phyloP scores from a whole-genome alignment of 2,113 vertebrate genomes.

The Apteryx mantelli region DNA sequence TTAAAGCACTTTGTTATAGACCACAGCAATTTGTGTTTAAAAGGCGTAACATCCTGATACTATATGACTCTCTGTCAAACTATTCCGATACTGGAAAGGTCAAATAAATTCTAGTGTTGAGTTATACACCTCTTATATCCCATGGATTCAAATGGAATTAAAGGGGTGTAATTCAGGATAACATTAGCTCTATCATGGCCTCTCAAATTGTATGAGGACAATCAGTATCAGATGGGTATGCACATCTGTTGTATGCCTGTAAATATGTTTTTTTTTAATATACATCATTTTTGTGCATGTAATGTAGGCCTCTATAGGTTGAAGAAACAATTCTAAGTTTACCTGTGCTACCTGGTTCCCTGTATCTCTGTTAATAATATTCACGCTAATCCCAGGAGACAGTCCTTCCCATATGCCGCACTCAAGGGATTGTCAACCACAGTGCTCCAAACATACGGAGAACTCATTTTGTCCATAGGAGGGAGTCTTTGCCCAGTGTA shows the following conservation, averaged over 20 bases:
- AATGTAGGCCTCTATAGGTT: background rate
- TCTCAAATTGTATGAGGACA: background rate
- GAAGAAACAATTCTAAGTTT: background rate
- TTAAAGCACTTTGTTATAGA: background rate
- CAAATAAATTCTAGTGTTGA: background rate
- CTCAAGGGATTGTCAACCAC: rapidly evolving
- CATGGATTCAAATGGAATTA: background rate
- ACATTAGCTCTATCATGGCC: background rate
- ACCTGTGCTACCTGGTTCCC: background rate
- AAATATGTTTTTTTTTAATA: background rate
- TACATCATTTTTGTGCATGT: background rate
- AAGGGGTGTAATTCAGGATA: background rate
- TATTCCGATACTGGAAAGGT: background rate
- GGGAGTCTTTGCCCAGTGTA: background rate
- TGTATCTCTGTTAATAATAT: background rate
- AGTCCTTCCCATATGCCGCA: background rate
- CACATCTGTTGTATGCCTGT: background rate
- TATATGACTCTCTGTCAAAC: background rate
- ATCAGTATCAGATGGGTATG: background rate
- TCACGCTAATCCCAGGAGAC: background rate
- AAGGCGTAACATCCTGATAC: background rate
- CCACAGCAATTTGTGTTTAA: background rate
- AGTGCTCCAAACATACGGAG: background rate
- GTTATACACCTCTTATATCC: background rate
- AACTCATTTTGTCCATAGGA: background rate